Conservation (phyloP, 2,888 invertebrate species). For the Calameuta idolon region DNA sequence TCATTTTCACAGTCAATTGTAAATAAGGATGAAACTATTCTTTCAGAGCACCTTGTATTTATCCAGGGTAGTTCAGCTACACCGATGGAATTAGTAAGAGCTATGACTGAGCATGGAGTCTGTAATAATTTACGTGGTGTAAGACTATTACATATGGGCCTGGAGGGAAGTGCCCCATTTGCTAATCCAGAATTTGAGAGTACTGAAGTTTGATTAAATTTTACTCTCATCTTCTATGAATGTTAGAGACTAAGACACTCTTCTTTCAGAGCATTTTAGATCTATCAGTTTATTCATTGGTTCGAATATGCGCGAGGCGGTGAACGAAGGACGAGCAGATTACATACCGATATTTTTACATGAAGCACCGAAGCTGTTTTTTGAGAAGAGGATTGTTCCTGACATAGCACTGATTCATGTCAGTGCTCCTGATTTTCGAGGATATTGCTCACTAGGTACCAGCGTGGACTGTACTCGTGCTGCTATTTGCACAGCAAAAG, state of each 20-base stretch:
- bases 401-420: conserved; percentile 71
- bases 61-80: conserved; percentile 76
- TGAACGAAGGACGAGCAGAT: conserved; percentile 72
- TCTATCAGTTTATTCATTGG: conserved; percentile 74
- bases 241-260: not conserved
- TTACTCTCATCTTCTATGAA: not conserved
- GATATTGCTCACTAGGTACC: conserved; percentile 74
- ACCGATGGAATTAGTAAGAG: conserved; percentile 70
- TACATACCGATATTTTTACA: conserved; percentile 73
- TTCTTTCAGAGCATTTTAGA: conserved; percentile 69
- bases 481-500: conserved; percentile 71
- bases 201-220: conserved; percentile 37
- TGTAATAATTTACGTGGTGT: conserved; percentile 68
- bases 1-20: not conserved
- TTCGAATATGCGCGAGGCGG: conserved; percentile 70
- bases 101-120: conserved; percentile 71
- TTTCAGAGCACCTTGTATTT: conserved; percentile 71
- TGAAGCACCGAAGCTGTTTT: conserved; percentile 73
- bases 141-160: conserved; percentile 72
- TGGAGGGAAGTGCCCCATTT: conserved; percentile 72
- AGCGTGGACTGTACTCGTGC: conserved; percentile 73
- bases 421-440: conserved; percentile 73
- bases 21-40: conserved; percentile 4
- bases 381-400: conserved; percentile 69
- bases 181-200: conserved; percentile 70